Conservation (phyloP, 2,888 invertebrate genomes). For the Celastrina argiolus region DNA sequence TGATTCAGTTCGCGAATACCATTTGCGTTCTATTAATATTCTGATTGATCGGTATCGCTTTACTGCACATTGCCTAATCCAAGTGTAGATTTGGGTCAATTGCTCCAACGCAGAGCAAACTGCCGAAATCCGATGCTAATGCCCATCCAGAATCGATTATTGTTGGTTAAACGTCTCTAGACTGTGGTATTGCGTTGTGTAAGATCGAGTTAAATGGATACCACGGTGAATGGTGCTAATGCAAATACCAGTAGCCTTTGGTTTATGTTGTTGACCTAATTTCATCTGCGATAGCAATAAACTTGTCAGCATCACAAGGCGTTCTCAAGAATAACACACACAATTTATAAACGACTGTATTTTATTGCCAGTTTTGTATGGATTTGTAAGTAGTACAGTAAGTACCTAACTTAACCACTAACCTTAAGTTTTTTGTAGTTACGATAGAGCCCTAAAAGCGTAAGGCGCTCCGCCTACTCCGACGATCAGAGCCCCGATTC, state of each 20-base stretch:
- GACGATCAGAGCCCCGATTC: no score
- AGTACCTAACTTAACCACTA: no score
- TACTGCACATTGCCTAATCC: constrained; percentile 44
- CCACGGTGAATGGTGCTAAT: background rate
- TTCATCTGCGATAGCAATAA: background rate
- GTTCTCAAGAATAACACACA: background rate
- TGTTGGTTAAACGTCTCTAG: constrained; percentile 5
- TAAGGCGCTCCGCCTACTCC: no score
- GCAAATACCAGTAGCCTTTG: background rate
- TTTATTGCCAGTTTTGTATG: background rate
- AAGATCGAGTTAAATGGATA: constrained; percentile 1
- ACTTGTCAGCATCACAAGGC: background rate
- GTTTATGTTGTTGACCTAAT: background rate
- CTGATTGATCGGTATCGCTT: constrained; percentile 45
- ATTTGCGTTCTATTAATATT: constrained; percentile 41
- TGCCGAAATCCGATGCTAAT: constrained; percentile 26
- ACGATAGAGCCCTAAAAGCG: no score
- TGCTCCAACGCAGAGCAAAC: constrained; percentile 49
- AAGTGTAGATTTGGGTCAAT: constrained; percentile 53
- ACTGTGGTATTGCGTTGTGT: background rate
- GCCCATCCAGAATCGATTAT: constrained; percentile 19
- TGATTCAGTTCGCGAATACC: constrained; percentile 31
- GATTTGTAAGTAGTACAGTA: background rate
- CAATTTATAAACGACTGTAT: background rate
- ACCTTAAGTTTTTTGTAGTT: no score